Conservation (phyloP, 1,140 invertebrate genomes). For the Drosophila azteca region DNA sequence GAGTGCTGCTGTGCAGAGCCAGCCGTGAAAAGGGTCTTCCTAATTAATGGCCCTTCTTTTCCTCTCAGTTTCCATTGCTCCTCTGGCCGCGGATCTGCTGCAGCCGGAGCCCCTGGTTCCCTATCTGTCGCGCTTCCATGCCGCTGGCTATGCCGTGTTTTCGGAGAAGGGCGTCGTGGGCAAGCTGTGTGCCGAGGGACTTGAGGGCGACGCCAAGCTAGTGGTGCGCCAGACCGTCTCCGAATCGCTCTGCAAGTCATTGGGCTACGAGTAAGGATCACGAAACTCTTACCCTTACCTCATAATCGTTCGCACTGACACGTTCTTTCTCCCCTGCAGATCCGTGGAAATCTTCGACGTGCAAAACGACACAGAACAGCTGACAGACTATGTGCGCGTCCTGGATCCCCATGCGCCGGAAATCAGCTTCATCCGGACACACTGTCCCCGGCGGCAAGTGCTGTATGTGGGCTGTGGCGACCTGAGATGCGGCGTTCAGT, state of each 20-base stretch:
- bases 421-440: constrained; percentile 90
- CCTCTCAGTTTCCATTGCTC: constrained; percentile 88
- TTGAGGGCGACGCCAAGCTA: constrained; percentile 84
- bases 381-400: constrained; percentile 89
- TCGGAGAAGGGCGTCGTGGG: constrained; percentile 92
- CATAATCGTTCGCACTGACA: too few species aligned
- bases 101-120: constrained; percentile 86
- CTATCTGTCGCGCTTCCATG: constrained; percentile 87
- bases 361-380: constrained; percentile 84
- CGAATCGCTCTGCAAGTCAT: constrained; percentile 89
- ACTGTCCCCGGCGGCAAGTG: constrained; percentile 90
- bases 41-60: constrained; percentile 22
- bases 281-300: neutral
- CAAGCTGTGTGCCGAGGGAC: constrained; percentile 91
- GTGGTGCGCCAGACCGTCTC: constrained; percentile 87
- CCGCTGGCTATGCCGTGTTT: constrained; percentile 91
- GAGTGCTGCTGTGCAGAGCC: constrained; percentile 83
- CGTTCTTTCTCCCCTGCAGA: constrained; percentile 46
- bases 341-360: constrained; percentile 86
- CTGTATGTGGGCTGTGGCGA: constrained; percentile 91
- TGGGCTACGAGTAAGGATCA: constrained; percentile 89
- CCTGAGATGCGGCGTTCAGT: constrained; percentile 91
- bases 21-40: neutral
- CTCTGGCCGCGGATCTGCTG: constrained; percentile 86
- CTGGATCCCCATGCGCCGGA: constrained; percentile 91